phyloP scores from a whole-genome alignment of 2,888 invertebrate species.

The Tridacna gigas region DNA sequence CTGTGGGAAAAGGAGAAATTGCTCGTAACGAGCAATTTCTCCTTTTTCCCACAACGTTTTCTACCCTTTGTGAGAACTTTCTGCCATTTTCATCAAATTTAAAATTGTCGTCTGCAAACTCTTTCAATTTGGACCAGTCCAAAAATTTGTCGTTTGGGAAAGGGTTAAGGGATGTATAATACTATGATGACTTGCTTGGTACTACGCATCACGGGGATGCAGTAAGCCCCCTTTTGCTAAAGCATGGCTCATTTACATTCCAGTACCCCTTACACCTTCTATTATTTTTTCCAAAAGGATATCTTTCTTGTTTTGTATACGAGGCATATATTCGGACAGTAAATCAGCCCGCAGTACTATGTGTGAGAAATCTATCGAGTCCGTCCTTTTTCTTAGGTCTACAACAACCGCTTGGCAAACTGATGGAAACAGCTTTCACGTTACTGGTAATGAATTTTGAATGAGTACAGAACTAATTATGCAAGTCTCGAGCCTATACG shows the following conservation, averaged over 20 bases:
- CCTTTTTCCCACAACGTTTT: constrained; percentile 8
- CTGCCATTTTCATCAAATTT: neutral
- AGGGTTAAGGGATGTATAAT: too few species aligned
- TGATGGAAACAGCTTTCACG: constrained; percentile 64
- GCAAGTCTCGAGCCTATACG: constrained; percentile 57
- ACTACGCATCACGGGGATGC: too few species aligned
- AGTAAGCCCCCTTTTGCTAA: too few species aligned
- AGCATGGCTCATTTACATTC: too few species aligned
- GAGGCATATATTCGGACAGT: neutral
- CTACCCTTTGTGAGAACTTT: neutral
- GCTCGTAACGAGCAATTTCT: neutral
- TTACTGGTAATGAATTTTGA: constrained; percentile 69
- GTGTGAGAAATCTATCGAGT: constrained; percentile 30
- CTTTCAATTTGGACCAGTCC: neutral
- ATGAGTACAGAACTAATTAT: constrained; percentile 73
- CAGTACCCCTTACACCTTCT: too few species aligned
- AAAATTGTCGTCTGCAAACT: neutral
- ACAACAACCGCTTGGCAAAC: constrained; percentile 38
- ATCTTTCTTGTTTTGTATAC: constrained; percentile 3
- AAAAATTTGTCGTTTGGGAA: too few species aligned
- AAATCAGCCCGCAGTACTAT: constrained; percentile 9
- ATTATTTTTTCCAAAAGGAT: too few species aligned
- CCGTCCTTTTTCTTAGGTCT: constrained; percentile 31
- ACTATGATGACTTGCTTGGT: too few species aligned
- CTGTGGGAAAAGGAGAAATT: neutral